Conservation (phyloP, 2,888 invertebrate genomes). For the Platycheirus rosarum region DNA sequence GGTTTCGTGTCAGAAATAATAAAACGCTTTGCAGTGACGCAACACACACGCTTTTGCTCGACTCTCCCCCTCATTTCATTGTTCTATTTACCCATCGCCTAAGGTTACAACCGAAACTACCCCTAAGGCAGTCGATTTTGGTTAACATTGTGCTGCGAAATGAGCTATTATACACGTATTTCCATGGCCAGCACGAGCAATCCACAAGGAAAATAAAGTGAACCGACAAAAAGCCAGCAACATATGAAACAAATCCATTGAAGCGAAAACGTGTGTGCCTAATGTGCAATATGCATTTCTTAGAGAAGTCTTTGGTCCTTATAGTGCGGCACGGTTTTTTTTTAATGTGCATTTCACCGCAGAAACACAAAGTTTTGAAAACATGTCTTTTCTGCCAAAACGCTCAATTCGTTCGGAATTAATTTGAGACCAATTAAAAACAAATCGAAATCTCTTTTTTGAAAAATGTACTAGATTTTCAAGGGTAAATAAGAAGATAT, state of each 20-base stretch:
- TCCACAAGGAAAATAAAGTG: slow-evolving; percentile 10
- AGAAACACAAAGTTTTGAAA: too few relatives aligned
- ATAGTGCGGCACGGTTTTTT: slow-evolving; percentile 22
- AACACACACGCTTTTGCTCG: slow-evolving; percentile 23
- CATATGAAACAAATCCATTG: slow-evolving; percentile 32
- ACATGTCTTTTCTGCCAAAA: too few relatives aligned
- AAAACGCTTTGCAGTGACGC: slow-evolving; percentile 11
- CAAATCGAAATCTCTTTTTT: too few relatives aligned
- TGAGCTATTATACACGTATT: slow-evolving; percentile 64
- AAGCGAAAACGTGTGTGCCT: slow-evolving; percentile 47
- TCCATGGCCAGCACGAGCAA: slow-evolving; percentile 41
- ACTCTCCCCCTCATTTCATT: slow-evolving; percentile 48
- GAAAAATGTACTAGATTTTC: too few relatives aligned
- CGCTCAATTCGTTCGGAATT: too few relatives aligned
- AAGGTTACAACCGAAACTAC: slow-evolving; percentile 32
- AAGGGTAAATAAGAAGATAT: too few relatives aligned
- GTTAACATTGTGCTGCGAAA: slow-evolving; percentile 58
- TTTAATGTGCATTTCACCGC: neutral
- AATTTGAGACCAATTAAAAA: too few relatives aligned
- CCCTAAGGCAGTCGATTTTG: slow-evolving; percentile 47
- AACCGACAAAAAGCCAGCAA: slow-evolving; percentile 32
- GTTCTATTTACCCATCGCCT: slow-evolving; percentile 55
- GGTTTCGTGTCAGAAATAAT: slow-evolving; percentile 50
- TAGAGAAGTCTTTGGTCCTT: slow-evolving; percentile 7
- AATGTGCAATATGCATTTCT: slow-evolving; percentile 15